Conservation (phyloP, 23 tunicate species). For the Styela clava region DNA sequence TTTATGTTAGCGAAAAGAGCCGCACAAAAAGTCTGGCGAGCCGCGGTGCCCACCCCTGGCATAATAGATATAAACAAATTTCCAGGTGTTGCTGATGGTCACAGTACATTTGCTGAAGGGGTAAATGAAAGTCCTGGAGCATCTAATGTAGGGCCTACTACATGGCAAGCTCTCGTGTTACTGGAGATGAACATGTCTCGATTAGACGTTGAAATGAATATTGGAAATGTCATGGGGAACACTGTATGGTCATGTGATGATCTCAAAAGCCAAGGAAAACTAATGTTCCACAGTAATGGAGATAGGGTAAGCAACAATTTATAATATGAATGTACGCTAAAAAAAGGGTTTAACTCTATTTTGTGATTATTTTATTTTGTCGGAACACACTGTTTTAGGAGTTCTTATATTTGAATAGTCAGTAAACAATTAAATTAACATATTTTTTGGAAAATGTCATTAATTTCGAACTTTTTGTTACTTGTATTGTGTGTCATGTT, state of each 20-base stretch:
- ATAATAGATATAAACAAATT: no score
- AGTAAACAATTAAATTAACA: no score
- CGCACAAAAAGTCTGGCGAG: no score
- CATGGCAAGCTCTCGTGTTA: constrained; percentile 71
- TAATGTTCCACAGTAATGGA: constrained; percentile 41
- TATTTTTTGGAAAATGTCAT: no score
- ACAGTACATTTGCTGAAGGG: neutral
- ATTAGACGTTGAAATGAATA: constrained; percentile 86
- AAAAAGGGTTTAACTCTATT: neutral
- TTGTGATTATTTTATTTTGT: neutral
- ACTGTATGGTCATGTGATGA: constrained; percentile 82
- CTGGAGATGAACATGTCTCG: constrained; percentile 49
- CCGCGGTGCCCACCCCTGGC: no score
- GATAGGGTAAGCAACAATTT: constrained; percentile 57
- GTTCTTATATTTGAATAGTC: neutral
- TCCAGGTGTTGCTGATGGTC: neutral
- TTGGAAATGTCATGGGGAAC: constrained; percentile 95
- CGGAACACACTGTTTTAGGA: neutral
- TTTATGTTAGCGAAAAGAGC: no score
- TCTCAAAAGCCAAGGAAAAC: constrained; percentile 38
- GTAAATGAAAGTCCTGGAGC: neutral
- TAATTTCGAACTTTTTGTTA: no score
- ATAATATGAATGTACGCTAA: neutral
- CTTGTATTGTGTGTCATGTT: no score
- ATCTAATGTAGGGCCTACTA: neutral